Evolutionary conservation across 2,113 vertebrate species (phyloP), one percentile per base, ranked within the genome.

Genomic region (Bubo blakistoni): DNA sequence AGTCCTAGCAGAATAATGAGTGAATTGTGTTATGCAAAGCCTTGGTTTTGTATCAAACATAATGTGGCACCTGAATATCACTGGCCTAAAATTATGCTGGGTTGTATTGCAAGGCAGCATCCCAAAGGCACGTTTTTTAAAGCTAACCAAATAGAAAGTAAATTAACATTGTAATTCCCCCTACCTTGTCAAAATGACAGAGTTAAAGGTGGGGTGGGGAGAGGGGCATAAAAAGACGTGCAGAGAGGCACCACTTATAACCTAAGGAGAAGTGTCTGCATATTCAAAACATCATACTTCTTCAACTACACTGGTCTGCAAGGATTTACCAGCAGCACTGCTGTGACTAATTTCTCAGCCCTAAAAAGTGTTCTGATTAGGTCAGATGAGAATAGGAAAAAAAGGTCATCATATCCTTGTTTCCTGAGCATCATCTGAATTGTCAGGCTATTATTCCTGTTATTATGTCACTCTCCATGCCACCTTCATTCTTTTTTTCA

Each of bases 171-270:
- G 0, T n/a, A 47, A 67, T 67, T 49, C 24, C 20, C 29, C 25
- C 9, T 15, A n/a, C 26, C 6, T 36, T 44, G 7, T 54, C 40
- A 88, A 83, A 62, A 91, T 52, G 20, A 51, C 29, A 42, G 29
- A 79, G n/a, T 49, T 79, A 61, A 49, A 22, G 7, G 9, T 7
- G 1, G 0, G 4, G 2, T 3, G 2, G 3, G 49, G 3, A 10
- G 12, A 7, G 2, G 1, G 10, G 0, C 27, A 27, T 46, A 61
- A n/a, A 76, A 86, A 71, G 21, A 79, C 69, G 4, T 59, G 25
- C 32, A 91, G 20, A 67, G 30, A 5, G 10, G 15, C 21, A 40
- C 10, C 7, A 25, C 13, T 38, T 69, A 46, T 62, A 69, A 72
- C 9, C n/a, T 59, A 44, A 81, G 51, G 69, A 80, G 38, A 58